These are phyloP conservation scores for Kuschelorhynchus macadamiae DNA, from an alignment of 2,888 invertebrate species.

Conservation along the genomic window DNA sequence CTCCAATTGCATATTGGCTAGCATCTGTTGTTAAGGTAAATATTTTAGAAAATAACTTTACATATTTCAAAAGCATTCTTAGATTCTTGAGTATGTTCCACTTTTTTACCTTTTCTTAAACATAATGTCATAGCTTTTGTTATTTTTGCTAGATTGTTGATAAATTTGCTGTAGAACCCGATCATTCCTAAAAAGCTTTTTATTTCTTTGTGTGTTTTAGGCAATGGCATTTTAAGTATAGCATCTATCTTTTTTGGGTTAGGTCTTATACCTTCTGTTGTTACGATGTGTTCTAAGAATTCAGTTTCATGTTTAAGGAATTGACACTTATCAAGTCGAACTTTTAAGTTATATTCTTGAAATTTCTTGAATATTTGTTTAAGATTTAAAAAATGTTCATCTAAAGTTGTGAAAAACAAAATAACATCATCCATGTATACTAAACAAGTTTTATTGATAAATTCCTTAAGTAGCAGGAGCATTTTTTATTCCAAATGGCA, in stretches of 20 bases:
- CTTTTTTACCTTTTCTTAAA: conserved; percentile 1
- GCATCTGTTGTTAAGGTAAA: conserved; percentile 10
- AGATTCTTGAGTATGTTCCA: conserved; percentile 13
- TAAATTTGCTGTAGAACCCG: conserved; percentile 16
- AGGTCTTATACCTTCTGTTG: conserved; percentile 22
- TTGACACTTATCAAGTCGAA: conserved; percentile 19
- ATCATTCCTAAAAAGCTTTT: neutral
- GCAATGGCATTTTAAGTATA: conserved; percentile 28
- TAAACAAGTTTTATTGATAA: conserved; percentile 13
- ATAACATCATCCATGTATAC: conserved; percentile 28
- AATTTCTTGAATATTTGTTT: conserved; percentile 47
- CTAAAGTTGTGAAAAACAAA: conserved; percentile 14
- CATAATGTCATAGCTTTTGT: neutral
- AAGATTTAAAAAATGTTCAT: conserved; percentile 19
- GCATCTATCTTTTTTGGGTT: conserved; percentile 31
- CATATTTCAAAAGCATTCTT: conserved; percentile 8
- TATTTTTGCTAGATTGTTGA: neutral
- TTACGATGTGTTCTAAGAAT: conserved; percentile 33
- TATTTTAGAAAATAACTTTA: conserved; percentile 2
- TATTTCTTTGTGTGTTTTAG: conserved; percentile 14
- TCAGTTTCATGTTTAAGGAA: conserved; percentile 17
- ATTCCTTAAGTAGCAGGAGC: conserved; percentile 45
- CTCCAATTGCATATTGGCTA: conserved; percentile 5
- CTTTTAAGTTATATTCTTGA: conserved; percentile 21
- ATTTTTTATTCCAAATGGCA: conserved; percentile 53